Evolutionary conservation across 2,888 invertebrate genomes (phyloP), one percentile per base, ranked within the genome.

Genomic region (Chrysolina oricalcia): DNA sequence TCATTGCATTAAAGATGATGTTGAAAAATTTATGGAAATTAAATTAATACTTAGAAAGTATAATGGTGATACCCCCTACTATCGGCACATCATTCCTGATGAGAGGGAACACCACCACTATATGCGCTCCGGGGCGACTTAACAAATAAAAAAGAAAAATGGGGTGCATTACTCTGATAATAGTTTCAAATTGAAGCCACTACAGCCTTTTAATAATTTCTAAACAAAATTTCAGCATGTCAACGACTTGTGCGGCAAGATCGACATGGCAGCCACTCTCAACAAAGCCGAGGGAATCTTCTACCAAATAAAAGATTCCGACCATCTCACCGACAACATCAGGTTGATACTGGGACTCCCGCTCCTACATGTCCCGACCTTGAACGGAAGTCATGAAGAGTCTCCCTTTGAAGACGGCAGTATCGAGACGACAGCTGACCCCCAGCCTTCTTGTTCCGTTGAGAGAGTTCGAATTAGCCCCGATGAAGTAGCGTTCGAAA

Each of bases 281-380:
- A 94, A 94, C 82, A 93, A 93, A 76, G 98, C 98, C 0, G 98
- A 99, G 89, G 96, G 96, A 10, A 97, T 99, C 82, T 98, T 94
- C 89, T 91, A 95, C 83, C 98, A 99, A 88, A 91, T 99, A 0
- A 92, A 93, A 81, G 91, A 92, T 15, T 92, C 94, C 0, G 91
- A 92, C 0, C 92, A 93, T 82, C 89, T 96, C 70, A 93, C 94
- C 0, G 93, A 95, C 86, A 91, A 92, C 77, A 92, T 96, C 69
- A 90, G 95, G 70, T 87, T 91, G 1, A 93, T 96, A 76, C 91
- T 97, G 64, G 96, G 96, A 0, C 89, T 95, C 87, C 89, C 82
- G 77, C 82, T 81, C 46, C 67, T 83, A 59, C 77, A 78, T 13
- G 72, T 35, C n/a, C 72, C 72, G 27, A 78, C 19, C 15, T 77